phyloP scores from a whole-genome alignment of 2,797 vertebrate species.

The Paramormyrops hopkinsi region DNA sequence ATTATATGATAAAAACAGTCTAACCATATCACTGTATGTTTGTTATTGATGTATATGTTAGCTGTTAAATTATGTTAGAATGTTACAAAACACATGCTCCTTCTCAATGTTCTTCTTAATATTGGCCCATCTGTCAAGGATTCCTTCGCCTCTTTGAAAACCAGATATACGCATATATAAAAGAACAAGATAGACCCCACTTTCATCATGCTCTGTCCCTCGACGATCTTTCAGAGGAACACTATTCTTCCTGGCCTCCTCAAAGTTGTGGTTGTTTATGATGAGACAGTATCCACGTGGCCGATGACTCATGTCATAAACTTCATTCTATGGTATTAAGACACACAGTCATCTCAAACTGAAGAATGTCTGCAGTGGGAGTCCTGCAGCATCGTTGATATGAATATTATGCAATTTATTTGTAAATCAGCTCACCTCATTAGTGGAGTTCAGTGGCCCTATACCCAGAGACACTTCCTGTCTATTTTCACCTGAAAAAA shows the following conservation, averaged over 20 bases:
- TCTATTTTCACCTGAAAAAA: not conserved
- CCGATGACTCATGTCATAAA: conserved; percentile 55
- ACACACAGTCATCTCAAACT: not conserved
- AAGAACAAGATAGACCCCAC: conserved; percentile 46
- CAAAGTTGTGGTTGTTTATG: conserved; percentile 74
- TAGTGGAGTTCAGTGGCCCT: not conserved
- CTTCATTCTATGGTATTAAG: conserved; percentile 30
- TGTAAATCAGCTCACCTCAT: not conserved
- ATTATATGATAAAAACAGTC: not conserved
- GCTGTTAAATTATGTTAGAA: not conserved
- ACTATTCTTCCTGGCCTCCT: conserved; percentile 29
- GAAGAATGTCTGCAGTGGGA: not conserved
- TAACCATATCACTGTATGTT: not conserved
- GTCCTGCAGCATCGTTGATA: not conserved
- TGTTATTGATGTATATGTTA: not conserved
- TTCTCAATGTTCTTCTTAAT: not conserved
- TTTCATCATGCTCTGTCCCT: conserved; percentile 66
- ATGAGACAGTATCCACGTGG: conserved; percentile 76
- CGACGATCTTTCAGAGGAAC: conserved; percentile 38
- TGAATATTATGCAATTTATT: not conserved
- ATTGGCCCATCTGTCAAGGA: not conserved
- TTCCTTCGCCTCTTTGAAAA: not conserved
- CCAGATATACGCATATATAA: not conserved
- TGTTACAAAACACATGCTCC: not conserved
- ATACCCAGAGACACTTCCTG: too few relatives aligned